These are phyloP conservation scores for Drosophila kambysellisi DNA, from an alignment of 2,888 invertebrate genomes.

Conservation along the genomic window DNA sequence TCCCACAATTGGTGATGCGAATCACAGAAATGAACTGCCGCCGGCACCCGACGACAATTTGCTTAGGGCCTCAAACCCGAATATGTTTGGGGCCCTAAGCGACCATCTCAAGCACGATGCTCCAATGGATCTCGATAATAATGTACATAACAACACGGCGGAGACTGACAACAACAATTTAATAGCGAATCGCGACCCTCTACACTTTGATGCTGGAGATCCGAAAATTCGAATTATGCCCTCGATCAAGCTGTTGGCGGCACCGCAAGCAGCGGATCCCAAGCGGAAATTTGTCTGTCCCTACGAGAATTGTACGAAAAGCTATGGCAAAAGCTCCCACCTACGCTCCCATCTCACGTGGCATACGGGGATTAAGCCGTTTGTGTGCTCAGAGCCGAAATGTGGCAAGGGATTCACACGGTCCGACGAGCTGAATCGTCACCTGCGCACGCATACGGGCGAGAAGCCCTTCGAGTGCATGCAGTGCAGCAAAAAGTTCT, in stretches of 20 bases:
- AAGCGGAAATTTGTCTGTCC: slow-evolving; percentile 82
- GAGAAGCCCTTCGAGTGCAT: slow-evolving; percentile 83
- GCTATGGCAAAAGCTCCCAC: slow-evolving; percentile 84
- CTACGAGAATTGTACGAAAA: slow-evolving; percentile 81
- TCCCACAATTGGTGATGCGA: slow-evolving; percentile 47
- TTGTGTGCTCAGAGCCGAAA: slow-evolving; percentile 77
- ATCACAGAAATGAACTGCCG: slow-evolving; percentile 50
- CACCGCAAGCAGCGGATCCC: slow-evolving; percentile 71
- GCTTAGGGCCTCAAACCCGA: slow-evolving; percentile 63
- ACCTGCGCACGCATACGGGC: slow-evolving; percentile 82
- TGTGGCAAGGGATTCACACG: slow-evolving; percentile 83
- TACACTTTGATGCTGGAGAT: slow-evolving; percentile 38
- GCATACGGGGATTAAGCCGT: slow-evolving; percentile 84
- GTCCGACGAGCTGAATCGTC: slow-evolving; percentile 83
- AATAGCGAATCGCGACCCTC: slow-evolving; percentile 37
- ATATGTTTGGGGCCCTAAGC: slow-evolving; percentile 44
- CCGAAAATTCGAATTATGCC: slow-evolving; percentile 80
- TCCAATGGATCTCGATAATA: slow-evolving; percentile 72
- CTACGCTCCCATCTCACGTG: slow-evolving; percentile 84
- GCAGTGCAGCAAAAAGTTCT: slow-evolving; percentile 83
- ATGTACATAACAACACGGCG: slow-evolving; percentile 57
- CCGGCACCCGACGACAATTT: slow-evolving; percentile 46
- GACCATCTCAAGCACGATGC: slow-evolving; percentile 64
- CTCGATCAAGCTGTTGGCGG: slow-evolving; percentile 75
- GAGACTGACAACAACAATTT: slow-evolving; percentile 66